phyloP scores from a whole-genome alignment of 2,888 invertebrate genomes.

The Phengaris alcon region DNA sequence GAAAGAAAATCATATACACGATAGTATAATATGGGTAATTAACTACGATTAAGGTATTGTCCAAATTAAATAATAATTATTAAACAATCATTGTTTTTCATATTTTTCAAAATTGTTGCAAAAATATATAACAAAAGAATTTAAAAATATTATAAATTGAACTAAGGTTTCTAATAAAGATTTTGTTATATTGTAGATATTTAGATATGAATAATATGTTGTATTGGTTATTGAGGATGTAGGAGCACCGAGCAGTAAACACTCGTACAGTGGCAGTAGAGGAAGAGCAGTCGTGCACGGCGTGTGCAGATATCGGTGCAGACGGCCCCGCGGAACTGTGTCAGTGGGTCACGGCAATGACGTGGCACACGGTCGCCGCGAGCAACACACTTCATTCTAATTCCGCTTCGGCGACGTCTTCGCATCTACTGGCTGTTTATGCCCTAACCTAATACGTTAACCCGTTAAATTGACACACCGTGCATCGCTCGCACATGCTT shows the following conservation, averaged over 20 bases:
- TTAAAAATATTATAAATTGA: neutral
- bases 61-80: neutral
- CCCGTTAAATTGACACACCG: constrained; percentile 40
- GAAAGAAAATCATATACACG: neutral
- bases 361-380: constrained; percentile 78
- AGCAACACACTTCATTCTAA: constrained; percentile 76
- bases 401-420: constrained; percentile 76
- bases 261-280: constrained; percentile 49
- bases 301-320: constrained; percentile 62
- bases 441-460: constrained; percentile 49
- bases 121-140: neutral
- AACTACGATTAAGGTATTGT: neutral
- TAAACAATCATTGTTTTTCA: neutral
- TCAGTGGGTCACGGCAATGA: constrained; percentile 84
- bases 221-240: neutral
- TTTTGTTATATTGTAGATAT: too few species aligned
- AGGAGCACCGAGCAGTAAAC: neutral
- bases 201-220: neutral
- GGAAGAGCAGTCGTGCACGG: constrained; percentile 50
- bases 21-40: neutral
- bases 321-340: constrained; percentile 82
- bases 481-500: constrained; percentile 33
- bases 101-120: neutral
- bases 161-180: too few species aligned
- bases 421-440: constrained; percentile 49